Evolutionary conservation across 2,797 vertebrate species (phyloP).

Genomic region (Lepus townsendii): DNA sequence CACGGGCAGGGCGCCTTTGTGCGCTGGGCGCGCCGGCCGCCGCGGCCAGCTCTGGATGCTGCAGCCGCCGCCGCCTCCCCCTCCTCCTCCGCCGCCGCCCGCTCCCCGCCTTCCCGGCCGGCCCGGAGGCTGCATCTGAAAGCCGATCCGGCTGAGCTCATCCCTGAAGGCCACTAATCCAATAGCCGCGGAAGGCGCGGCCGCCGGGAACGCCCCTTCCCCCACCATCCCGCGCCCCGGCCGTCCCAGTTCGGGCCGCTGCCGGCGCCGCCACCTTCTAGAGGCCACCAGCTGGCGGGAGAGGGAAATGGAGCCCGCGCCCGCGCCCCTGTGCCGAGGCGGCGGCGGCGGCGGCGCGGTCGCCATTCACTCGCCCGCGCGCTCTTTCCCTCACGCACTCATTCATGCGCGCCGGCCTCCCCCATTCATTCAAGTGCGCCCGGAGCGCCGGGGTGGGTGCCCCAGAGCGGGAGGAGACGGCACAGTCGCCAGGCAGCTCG

Average conservation of each 20-base stretch:
- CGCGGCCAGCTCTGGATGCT: conserved; percentile 81
- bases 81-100: conserved; percentile 70
- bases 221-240: conserved; percentile 86
- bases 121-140: conserved; percentile 89
- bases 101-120: conserved; percentile 84
- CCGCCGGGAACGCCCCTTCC: conserved; percentile 90
- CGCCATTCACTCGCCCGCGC: conserved; percentile 73
- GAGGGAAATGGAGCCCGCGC: conserved; percentile 71
- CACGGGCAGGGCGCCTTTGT: conserved; percentile 76
- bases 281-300: conserved; percentile 81
- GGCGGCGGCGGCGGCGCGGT: background rate
- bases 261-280: conserved; percentile 85
- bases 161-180: conserved; percentile 90
- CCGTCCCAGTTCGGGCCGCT: conserved; percentile 73
- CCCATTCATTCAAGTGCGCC: conserved; percentile 73
- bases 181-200: conserved; percentile 89
- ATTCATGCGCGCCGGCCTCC: conserved; percentile 70
- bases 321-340: conserved; percentile 24
- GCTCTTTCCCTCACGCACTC: conserved; percentile 57
- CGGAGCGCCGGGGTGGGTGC: conserved; percentile 45
- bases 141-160: conserved; percentile 92
- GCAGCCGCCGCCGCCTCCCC: conserved; percentile 71
- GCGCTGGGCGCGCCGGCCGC: conserved; percentile 74
- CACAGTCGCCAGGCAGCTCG: background rate
- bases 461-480: conserved; percentile 8